These are phyloP conservation scores for Catalaphyllia jardinei DNA, from an alignment of 64 coral and sea anemone genomes.

Conservation along the genomic window DNA sequence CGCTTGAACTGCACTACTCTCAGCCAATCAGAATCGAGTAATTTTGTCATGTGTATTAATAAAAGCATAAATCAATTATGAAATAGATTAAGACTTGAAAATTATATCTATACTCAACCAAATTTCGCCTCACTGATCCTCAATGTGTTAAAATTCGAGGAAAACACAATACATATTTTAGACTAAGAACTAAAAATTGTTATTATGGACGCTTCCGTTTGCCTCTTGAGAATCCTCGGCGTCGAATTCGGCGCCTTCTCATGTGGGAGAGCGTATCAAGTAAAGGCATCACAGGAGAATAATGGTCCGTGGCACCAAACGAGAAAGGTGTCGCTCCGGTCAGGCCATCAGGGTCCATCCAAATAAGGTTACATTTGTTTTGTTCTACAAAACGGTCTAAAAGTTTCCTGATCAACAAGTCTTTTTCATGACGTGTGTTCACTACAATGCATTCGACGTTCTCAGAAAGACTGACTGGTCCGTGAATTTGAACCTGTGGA, in stretches of 20 bases:
- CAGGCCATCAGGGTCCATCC: constrained; percentile 34
- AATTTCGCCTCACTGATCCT: no score
- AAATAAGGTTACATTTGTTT: constrained; percentile 70
- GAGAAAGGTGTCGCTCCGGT: neutral
- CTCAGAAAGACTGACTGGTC: constrained; percentile 35
- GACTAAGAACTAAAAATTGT: neutral
- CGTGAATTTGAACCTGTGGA: constrained; percentile 47
- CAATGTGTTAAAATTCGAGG: no score
- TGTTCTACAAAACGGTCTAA: constrained; percentile 46
- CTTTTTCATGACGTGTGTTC: constrained; percentile 26
- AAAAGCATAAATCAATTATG: no score
- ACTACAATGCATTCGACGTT: constrained; percentile 52
- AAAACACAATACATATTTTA: no score
- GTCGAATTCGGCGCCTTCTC: neutral
- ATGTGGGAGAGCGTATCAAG: neutral
- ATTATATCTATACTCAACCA: no score
- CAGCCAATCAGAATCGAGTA: no score
- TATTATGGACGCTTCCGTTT: neutral
- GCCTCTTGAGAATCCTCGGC: neutral
- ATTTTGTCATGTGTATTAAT: no score
- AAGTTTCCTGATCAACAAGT: neutral
- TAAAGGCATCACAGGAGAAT: neutral
- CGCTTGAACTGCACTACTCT: no score
- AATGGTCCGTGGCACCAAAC: constrained; percentile 12
- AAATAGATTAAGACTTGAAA: no score